Conservation (phyloP, 1,140 invertebrate species). For the Leptopilina boulardi region DNA sequence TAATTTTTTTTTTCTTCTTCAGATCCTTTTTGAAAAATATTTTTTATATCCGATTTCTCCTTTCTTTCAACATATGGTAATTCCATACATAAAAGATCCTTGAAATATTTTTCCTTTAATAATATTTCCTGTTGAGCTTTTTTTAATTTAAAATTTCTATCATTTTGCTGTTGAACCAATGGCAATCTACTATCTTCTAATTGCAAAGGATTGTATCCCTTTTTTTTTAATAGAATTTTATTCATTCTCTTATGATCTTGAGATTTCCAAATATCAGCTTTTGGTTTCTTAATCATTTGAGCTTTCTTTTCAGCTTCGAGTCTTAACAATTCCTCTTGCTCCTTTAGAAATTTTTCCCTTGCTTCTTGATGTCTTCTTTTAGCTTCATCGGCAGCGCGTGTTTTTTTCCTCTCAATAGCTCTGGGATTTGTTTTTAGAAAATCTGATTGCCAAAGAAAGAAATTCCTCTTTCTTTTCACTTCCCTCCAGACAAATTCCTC, state of each 20-base stretch:
- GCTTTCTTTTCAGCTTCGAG: slow-evolving; percentile 54
- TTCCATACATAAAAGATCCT: slow-evolving; percentile 42
- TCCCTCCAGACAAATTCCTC: slow-evolving; percentile 64
- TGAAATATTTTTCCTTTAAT: slow-evolving; percentile 45
- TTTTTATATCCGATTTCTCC: not conserved
- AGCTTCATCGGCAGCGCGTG: slow-evolving; percentile 53
- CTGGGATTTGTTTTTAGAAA: slow-evolving; percentile 55
- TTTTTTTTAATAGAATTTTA: slow-evolving; percentile 68
- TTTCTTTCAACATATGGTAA: slow-evolving; percentile 46
- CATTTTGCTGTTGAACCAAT: slow-evolving; percentile 66
- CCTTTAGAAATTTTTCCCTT: slow-evolving; percentile 54
- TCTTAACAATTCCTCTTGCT: slow-evolving; percentile 57
- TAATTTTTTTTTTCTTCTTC: slow-evolving; percentile 28
- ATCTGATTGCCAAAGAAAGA: slow-evolving; percentile 59
- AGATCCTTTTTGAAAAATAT: not conserved
- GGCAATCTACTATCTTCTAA: slow-evolving; percentile 69
- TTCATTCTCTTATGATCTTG: slow-evolving; percentile 70
- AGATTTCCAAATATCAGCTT: slow-evolving; percentile 63
- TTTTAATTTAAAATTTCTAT: slow-evolving; percentile 65
- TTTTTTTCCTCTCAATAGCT: slow-evolving; percentile 49
- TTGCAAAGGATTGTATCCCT: slow-evolving; percentile 67
- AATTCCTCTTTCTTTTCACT: slow-evolving; percentile 62
- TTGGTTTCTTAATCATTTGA: slow-evolving; percentile 56
- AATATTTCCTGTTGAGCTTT: slow-evolving; percentile 54
- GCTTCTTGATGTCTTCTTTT: slow-evolving; percentile 54